Base-by-base conservation (phyloP, 2,113 vertebrate species). In the Brachyistius frenatus region DNA sequence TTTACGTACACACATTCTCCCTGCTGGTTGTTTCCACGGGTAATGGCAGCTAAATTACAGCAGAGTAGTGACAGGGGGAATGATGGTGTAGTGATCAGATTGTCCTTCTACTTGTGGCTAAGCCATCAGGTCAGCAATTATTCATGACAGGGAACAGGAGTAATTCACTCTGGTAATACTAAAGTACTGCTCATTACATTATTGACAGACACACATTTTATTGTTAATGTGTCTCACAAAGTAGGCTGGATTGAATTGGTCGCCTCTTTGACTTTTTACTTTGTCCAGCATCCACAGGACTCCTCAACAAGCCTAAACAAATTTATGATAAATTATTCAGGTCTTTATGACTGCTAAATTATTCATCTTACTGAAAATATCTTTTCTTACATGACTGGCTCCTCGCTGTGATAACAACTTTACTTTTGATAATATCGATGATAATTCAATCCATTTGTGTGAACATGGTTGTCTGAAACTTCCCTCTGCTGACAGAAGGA, bases 11-110 rank as follows among this genome's bases (percentile, higher is more conserved):
- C 57, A 79, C 50, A 64, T 63, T 30, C 23, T 80, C 70, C 78
- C 66, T 67, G 9, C 30, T 76, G 86, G 77, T 72, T 80, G 76
- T 86, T 83, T 84, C 80, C 75, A 77, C 77, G 82, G 78, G 44
- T 32, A 57, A 73, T 60, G 53, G 73, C 50, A 53, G 58, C 60
- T 76, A 71, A 83, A 57, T 86, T 70, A 85, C 72, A 84, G 50
- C 36, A 53, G 52, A 69, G 55, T 36, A 50, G 60, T 39, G 53
- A 73, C 14, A 16, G 3, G 30, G n/a, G 23, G 36, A 49, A 69
- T 57, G n/a, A 77, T 67, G 47, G 9, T 66, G 60, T 15, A 58
- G 62, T 86, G 54, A 76, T 57, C 66, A 58, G 36, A 30, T 23
- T 66, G n/a, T 72, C 49, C 23, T 52, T 75, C 31, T 50, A 67